Evolutionary conservation across 2,797 vertebrate genomes (phyloP).

Genomic region (Tangara arthus): DNA sequence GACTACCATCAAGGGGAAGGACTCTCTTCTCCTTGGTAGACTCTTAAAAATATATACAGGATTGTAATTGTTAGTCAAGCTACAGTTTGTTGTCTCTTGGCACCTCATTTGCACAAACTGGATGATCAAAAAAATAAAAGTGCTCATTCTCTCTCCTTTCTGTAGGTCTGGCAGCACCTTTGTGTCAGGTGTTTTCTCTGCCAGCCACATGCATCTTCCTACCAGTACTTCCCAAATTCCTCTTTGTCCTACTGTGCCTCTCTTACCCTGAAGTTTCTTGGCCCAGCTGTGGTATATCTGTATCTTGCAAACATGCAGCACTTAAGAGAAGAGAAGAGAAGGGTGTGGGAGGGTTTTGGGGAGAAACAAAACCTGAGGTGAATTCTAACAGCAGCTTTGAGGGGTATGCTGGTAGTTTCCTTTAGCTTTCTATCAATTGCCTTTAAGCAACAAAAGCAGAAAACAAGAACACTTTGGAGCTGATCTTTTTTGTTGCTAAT

Average conservation of each 20-base stretch:
- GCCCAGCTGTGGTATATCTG: not conserved
- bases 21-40: not conserved
- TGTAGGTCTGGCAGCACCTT: not conserved
- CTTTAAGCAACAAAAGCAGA: not conserved
- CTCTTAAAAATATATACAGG: not conserved
- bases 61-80: not conserved
- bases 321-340: not conserved
- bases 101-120: not conserved
- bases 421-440: not conserved
- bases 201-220: not conserved
- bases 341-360: too few species aligned
- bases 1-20: accelerated
- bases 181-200: not conserved
- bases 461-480: not conserved
- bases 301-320: not conserved
- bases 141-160: not conserved
- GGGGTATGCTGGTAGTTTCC: not conserved
- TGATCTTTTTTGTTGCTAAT: not conserved
- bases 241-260: not conserved
- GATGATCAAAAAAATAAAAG: not conserved
- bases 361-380: not conserved
- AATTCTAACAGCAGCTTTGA: not conserved
- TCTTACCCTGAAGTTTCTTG: not conserved
- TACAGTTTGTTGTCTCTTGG: not conserved
- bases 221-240: not conserved